phyloP scores from a whole-genome alignment of 2,888 invertebrate genomes.

The Lacanobia oleracea region DNA sequence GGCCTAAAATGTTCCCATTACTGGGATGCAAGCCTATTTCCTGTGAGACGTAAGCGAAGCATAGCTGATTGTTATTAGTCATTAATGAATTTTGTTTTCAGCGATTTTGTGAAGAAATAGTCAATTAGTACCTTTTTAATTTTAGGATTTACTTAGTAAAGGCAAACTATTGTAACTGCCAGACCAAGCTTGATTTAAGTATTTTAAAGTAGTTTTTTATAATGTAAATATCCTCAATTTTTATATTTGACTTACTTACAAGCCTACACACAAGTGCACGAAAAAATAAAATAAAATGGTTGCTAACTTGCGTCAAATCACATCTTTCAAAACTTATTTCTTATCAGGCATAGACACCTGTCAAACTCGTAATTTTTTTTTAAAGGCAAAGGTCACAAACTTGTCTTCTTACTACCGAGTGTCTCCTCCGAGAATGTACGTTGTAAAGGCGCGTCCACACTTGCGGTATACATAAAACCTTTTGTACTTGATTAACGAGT shows the following conservation, averaged over 20 bases:
- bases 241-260: conserved; percentile 15
- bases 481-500: conserved; percentile 80
- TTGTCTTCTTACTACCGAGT: conserved; percentile 5
- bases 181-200: conserved; percentile 33
- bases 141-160: neutral
- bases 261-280: neutral
- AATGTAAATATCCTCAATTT: conserved; percentile 27
- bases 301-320: neutral
- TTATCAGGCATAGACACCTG: neutral
- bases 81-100: conserved; percentile 12
- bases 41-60: neutral
- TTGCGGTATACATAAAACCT: conserved; percentile 57
- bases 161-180: conserved; percentile 39
- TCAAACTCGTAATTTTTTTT: conserved; percentile 2
- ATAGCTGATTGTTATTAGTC: conserved; percentile 1
- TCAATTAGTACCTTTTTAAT: neutral
- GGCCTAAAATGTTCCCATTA: neutral
- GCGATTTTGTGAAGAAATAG: neutral
- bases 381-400: conserved; percentile 9
- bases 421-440: conserved; percentile 55
- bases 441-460: conserved; percentile 54
- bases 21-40: neutral
- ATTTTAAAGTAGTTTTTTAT: neutral
- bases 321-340: neutral
- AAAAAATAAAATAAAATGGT: conserved; percentile 3